A percentile compares a stretch with the other conserved stretches of the same genome.
phyloP scores from a whole-genome alignment of 37 sponge, comb jelly and placozoan genomes.

The Aplysina aerophoba region DNA sequence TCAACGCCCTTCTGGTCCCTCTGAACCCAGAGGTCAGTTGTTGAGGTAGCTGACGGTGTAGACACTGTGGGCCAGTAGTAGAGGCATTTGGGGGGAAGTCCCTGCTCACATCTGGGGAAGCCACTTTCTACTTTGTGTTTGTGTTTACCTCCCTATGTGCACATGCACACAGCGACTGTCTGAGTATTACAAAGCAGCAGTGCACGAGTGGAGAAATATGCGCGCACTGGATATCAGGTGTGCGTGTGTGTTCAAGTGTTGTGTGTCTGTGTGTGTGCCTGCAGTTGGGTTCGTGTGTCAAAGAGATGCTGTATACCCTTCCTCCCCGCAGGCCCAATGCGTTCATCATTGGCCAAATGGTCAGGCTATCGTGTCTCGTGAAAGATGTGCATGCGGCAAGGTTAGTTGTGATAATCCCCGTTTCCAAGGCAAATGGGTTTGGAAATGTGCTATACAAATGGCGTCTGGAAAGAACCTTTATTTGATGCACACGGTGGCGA shows the following conservation, averaged over 20 bases:
- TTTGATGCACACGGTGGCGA: too few relatives aligned
- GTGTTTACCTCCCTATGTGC: too few relatives aligned
- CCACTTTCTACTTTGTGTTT: too few relatives aligned
- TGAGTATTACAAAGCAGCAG: not conserved
- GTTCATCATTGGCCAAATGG: slow-evolving; percentile 36
- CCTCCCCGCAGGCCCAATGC: slow-evolving; percentile 31
- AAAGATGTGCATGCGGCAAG: slow-evolving; percentile 35
- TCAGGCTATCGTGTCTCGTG: slow-evolving; percentile 24
- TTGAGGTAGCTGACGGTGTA: not conserved
- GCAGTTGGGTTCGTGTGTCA: not conserved
- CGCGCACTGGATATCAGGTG: slow-evolving; percentile 19
- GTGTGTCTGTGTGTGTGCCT: not conserved
- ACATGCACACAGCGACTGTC: slow-evolving; percentile 11
- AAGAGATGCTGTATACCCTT: not conserved
- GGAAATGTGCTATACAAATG: too few relatives aligned
- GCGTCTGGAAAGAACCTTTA: too few relatives aligned
- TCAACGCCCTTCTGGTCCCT: slow-evolving; percentile 26
- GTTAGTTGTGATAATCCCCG: slow-evolving; percentile 31
- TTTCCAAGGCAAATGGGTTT: too few relatives aligned
- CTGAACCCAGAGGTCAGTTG: slow-evolving; percentile 19
- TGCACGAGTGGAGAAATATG: slow-evolving; percentile 26
- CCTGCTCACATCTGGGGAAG: too few relatives aligned
- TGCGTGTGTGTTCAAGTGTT: not conserved
- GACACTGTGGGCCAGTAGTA: too few relatives aligned
- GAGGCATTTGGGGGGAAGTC: too few relatives aligned